Evolutionary conservation across 2,888 invertebrate species (phyloP).

Genomic region (Oligia fasciuncula): DNA sequence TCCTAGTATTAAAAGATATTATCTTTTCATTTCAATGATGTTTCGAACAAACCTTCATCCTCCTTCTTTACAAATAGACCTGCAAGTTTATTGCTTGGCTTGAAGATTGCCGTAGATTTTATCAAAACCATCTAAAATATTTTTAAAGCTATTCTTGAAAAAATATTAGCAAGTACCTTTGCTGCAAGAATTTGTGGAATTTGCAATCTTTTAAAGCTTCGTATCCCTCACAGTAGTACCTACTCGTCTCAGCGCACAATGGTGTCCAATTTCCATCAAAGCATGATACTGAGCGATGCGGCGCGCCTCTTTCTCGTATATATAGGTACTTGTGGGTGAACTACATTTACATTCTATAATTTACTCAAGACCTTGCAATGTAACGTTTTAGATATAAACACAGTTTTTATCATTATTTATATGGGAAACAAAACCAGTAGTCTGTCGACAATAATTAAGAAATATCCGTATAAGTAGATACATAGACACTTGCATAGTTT

Average conservation of each 20-base stretch:
- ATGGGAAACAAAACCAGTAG: slow-evolving; percentile 28
- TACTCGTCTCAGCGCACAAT: slow-evolving; percentile 74
- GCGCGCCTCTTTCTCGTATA: slow-evolving; percentile 9
- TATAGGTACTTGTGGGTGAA: slow-evolving; percentile 22
- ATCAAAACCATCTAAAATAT: slow-evolving; percentile 8
- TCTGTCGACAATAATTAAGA: slow-evolving; percentile 33
- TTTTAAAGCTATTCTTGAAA: neutral
- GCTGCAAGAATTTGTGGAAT: neutral
- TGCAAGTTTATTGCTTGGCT: slow-evolving; percentile 1
- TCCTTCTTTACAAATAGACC: slow-evolving; percentile 30
- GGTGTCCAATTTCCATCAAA: slow-evolving; percentile 77
- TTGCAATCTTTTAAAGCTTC: slow-evolving; percentile 60
- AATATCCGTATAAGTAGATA: slow-evolving; percentile 36
- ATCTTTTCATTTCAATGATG: slow-evolving; percentile 77
- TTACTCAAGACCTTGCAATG: slow-evolving; percentile 32
- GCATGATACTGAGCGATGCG: slow-evolving; percentile 61
- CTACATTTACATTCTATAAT: slow-evolving; percentile 48
- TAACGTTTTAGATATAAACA: slow-evolving; percentile 24
- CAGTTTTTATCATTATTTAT: slow-evolving; percentile 22
- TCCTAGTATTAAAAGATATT: slow-evolving; percentile 75
- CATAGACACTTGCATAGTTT: slow-evolving; percentile 41
- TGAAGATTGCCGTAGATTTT: neutral
- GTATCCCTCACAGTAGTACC: slow-evolving; percentile 66
- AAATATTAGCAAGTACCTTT: neutral
- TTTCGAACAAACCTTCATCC: slow-evolving; percentile 50